Evolutionary conservation across 2,113 vertebrate species (phyloP), one percentile per base, ranked within the genome.

Genomic region (Macheiramphus alcinus): DNA sequence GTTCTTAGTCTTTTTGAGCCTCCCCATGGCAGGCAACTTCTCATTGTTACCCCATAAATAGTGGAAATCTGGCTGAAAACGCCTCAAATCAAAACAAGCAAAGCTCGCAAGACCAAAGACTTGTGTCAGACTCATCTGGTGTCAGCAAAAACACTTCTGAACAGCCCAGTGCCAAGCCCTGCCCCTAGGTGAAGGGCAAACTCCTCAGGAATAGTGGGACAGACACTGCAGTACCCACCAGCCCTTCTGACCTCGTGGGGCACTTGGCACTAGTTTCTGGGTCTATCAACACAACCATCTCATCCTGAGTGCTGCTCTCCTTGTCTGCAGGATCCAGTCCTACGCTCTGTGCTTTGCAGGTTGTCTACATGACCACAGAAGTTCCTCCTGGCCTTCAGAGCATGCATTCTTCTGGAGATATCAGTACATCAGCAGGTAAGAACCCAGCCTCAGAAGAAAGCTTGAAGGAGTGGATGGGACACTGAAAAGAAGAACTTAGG

Each of bases 271-370:
- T 14, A 15, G 5, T 16, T 43, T 23, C 63, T 7, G 13, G 9
- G 13, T 32, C 13, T 71, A 38, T 38, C 1, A 4, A 31, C 42
- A 13, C 21, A 80, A 58, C 16, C 25, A 70, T 47, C n/a, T 23
- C 7, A 68, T 40, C 29, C 22, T 0, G 0, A 38, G n/a, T 0
- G 9, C 45, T 50, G 8, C 67, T 53, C 26, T 65, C 43, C 48
- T 29, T 13, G 2, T 23, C 36, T 59, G 12, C n/a, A 63, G 59
- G 25, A 45, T 48, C n/a, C 42, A 74, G 10, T 38, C 29, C 25
- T 13, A 7, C 7, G 8, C 26, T 67, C 73, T 63, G n/a, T 31
- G 18, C 21, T 62, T 42, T 81, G 76, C 56, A 67, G 38, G 38
- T 6, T 38, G 25, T 38, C 73, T 84, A 15, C 43, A 17, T 10